Evolutionary conservation across 2,797 vertebrate genomes (phyloP).

Genomic region (Emydoidea blandingii): DNA sequence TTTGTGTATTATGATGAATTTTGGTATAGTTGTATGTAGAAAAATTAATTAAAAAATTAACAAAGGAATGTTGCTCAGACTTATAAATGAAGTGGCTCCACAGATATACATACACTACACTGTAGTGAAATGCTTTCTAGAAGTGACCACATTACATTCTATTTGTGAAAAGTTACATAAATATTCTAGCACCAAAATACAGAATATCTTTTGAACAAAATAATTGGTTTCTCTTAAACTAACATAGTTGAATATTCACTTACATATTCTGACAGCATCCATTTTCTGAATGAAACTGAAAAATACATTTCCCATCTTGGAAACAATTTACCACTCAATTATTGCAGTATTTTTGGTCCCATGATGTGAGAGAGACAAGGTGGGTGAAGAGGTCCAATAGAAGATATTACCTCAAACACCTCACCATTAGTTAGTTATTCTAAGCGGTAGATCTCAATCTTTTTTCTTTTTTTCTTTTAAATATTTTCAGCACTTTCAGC

Average conservation of each 20-base stretch:
- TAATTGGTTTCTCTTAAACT: not conserved
- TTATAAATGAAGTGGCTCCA: not conserved
- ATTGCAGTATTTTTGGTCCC: not conserved
- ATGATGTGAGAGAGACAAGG: not conserved
- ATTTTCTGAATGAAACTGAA: not conserved
- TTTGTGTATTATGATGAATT: not conserved
- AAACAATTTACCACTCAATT: not conserved
- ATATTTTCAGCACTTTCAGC: not conserved
- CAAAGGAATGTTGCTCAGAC: not conserved
- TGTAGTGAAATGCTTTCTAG: not conserved
- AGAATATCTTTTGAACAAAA: not conserved
- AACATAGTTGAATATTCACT: not conserved
- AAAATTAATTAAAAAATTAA: not conserved
- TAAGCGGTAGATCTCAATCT: not conserved
- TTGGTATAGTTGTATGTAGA: not conserved
- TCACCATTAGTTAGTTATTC: not conserved
- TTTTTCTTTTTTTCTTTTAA: fast-evolving
- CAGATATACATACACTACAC: not conserved
- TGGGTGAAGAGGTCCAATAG: not conserved
- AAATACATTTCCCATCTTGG: not conserved
- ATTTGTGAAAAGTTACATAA: not conserved
- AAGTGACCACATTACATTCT: not conserved
- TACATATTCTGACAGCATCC: not conserved
- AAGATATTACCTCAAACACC: not conserved
- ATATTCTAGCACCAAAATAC: not conserved